phyloP scores from a whole-genome alignment of 2,113 vertebrate species.

The Rhinopomastus cyanomelas region DNA sequence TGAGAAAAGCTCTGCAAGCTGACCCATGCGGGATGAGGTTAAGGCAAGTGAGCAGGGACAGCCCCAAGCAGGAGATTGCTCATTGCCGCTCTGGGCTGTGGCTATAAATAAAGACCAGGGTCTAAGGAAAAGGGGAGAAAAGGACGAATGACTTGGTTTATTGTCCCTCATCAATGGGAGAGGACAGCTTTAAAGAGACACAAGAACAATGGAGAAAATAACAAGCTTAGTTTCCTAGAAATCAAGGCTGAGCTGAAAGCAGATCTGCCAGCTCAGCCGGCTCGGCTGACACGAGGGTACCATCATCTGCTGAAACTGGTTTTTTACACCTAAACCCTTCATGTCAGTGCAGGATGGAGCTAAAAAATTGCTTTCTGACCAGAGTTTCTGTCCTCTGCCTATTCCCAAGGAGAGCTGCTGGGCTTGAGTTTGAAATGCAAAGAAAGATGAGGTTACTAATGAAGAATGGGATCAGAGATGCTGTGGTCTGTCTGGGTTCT shows the following conservation, averaged over 20 bases:
- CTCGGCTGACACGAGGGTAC: background rate
- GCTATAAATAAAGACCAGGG: constrained; percentile 43
- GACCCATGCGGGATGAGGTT: constrained; percentile 27
- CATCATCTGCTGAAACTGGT: background rate
- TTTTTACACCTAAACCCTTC: background rate
- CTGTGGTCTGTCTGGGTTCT: background rate
- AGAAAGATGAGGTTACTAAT: background rate
- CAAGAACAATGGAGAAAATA: background rate
- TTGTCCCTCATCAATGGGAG: background rate
- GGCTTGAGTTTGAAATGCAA: fast-evolving
- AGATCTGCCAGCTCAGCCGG: background rate
- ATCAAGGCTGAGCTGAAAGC: background rate
- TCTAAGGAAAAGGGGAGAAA: background rate
- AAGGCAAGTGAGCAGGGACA: constrained; percentile 21
- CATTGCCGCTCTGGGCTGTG: background rate
- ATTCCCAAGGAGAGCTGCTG: background rate
- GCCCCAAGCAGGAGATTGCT: background rate
- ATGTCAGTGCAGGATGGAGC: background rate
- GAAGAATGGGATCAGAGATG: background rate
- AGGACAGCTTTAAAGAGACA: background rate
- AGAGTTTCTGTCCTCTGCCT: background rate
- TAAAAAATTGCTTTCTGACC: background rate
- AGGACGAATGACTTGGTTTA: background rate
- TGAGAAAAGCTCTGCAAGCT: constrained; percentile 16
- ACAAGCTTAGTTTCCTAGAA: background rate